Evolutionary conservation across 2,888 invertebrate genomes (phyloP).

Genomic region (Xestia c-nigrum): DNA sequence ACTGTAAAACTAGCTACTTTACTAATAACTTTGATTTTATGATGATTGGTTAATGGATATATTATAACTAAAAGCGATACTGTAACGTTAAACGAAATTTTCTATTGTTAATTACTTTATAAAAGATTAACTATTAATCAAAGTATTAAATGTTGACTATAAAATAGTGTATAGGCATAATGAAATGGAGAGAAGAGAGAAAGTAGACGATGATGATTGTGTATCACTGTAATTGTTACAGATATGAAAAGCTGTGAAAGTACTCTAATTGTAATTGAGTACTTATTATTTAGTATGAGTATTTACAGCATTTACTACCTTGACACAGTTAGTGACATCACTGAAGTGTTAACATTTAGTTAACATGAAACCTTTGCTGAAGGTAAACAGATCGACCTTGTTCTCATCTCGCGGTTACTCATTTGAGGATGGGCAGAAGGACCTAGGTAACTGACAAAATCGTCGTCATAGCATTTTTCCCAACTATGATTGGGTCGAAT

Average conservation of each 20-base stretch:
- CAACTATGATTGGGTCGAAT: not conserved
- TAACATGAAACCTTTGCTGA: constrained; percentile 61
- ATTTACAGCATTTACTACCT: constrained; percentile 47
- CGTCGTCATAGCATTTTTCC: not conserved
- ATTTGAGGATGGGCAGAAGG: constrained; percentile 7
- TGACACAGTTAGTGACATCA: constrained; percentile 58
- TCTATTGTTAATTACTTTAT: not conserved
- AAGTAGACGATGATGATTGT: too few species aligned
- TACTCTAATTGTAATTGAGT: not conserved
- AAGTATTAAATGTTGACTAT: not conserved
- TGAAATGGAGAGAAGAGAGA: not conserved
- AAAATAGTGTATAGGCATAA: not conserved
- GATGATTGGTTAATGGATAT: not conserved
- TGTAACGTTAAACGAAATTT: constrained; percentile 13
- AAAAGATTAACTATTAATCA: not conserved
- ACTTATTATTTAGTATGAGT: constrained; percentile 6
- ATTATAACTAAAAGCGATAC: not conserved
- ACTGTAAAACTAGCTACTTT: not conserved
- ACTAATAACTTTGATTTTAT: not conserved
- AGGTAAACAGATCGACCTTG: constrained; percentile 39
- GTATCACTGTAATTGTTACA: too few species aligned
- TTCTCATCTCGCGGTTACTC: constrained; percentile 5
- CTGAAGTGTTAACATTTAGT: constrained; percentile 63
- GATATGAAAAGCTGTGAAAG: not conserved
- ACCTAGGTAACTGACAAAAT: not conserved